Base-by-base conservation (phyloP, 2,113 vertebrate genomes). In the Esox niger region DNA sequence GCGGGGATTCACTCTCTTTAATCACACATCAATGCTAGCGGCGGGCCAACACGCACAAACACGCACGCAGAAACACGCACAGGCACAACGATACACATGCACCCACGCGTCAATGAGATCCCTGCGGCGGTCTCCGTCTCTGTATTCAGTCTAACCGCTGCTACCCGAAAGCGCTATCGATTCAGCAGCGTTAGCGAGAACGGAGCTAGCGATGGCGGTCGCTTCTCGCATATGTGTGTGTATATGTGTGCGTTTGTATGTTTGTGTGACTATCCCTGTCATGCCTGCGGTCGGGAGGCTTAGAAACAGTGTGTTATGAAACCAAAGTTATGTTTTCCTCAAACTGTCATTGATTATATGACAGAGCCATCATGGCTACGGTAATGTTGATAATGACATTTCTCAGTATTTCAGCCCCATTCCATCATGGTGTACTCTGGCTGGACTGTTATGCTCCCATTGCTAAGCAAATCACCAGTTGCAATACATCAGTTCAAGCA, bases 1-100 rank as follows among this genome's bases (percentile, higher is more conserved):
- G 77, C 68, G 76, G 74, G 80, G 80, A 80, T 83, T 82, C 81
- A 83, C 73, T 71, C 77, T 69, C 82, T 85, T 86, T 89, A 88
- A 89, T 89, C 86, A 86, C 86, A 88, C 84, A 84, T 88, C 84
- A 86, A 78, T 86, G 86, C 76, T 64, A 26, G 65, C 70, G 78
- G 79, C 83, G 27, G 79, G 84, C 78, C 80, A 4, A 84, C 38
- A 43, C 38, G 17, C 38, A 43, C 38, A 43, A 10, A 2, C 5
- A 38, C 35, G 15, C 3, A 11, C 35, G 4, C 35, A 15, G 2
- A 43, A 10, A 43, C 38, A 43, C 35, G 15, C 35, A 38, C 10
- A 35, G 1, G 11, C 33, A 38, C 35, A 38, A 2, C 2, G 7
- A 6, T 13, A 13, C 35, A 38, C 35, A 38, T 13, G 4, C 35